Conservation (phyloP, 2,888 invertebrate species). For the Therioaphis trifolii region DNA sequence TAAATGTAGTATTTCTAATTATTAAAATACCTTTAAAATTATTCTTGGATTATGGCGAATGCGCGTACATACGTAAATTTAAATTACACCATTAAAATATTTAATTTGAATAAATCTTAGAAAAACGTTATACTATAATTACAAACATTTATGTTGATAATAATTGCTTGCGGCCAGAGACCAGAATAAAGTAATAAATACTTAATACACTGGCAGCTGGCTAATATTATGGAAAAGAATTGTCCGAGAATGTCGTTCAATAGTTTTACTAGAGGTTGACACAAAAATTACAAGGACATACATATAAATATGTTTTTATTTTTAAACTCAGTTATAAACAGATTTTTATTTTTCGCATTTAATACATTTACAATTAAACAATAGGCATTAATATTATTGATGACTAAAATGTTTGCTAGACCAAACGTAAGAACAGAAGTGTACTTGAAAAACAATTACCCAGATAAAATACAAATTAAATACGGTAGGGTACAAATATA, state of each 20-base stretch:
- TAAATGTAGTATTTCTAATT: not conserved
- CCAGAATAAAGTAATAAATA: too few relatives aligned
- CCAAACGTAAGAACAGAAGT: too few relatives aligned
- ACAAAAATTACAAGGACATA: conserved; percentile 13
- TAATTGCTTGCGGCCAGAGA: too few relatives aligned
- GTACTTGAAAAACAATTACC: too few relatives aligned
- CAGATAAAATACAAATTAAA: too few relatives aligned
- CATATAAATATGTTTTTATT: not conserved
- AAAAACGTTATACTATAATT: too few relatives aligned
- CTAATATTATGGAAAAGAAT: conserved; percentile 8
- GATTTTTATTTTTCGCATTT: not conserved
- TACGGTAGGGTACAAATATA: too few relatives aligned
- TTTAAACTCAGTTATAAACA: not conserved
- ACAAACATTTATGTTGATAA: too few relatives aligned
- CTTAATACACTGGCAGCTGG: not conserved
- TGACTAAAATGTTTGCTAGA: too few relatives aligned
- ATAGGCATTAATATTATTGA: too few relatives aligned
- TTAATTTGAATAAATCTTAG: too few relatives aligned
- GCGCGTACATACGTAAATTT: not conserved
- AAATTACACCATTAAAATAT: not conserved
- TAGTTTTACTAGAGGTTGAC: conserved; percentile 22
- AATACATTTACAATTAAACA: too few relatives aligned
- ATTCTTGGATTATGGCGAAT: not conserved
- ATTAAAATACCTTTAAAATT: not conserved
- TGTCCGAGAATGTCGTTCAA: not conserved